These are phyloP conservation scores for Eilema sororculum DNA, from an alignment of 2,888 invertebrate species.

Conservation along the genomic window DNA sequence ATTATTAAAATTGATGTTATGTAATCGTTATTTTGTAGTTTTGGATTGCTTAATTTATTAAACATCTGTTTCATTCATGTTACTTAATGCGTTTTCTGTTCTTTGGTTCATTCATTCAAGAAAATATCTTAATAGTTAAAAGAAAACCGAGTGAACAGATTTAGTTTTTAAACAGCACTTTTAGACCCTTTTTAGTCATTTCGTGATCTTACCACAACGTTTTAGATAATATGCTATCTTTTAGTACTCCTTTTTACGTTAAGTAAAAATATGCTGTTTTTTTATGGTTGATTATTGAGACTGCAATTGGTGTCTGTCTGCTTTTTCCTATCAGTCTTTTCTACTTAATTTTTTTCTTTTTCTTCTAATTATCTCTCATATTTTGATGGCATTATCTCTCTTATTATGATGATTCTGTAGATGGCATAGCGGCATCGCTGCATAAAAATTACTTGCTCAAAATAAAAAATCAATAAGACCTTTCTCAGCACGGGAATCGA, in stretches of 20 bases:
- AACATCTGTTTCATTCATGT: conserved; percentile 15
- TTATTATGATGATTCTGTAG: no score
- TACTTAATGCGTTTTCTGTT: neutral
- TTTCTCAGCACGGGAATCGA: neutral
- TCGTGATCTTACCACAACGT: no score
- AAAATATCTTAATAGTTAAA: neutral
- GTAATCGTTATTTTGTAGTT: conserved; percentile 42
- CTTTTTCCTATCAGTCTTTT: neutral
- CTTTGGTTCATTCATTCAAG: neutral
- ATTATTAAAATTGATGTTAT: conserved; percentile 28
- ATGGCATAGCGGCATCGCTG: no score
- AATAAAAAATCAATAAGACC: neutral
- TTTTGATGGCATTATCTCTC: no score
- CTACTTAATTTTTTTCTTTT: neutral
- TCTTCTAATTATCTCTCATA: no score
- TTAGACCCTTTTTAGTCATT: neutral
- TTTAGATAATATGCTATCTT: no score
- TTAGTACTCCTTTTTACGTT: no score
- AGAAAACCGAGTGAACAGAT: neutral
- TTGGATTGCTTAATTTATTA: conserved; percentile 22
- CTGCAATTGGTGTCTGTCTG: neutral
- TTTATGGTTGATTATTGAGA: neutral
- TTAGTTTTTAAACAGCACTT: neutral
- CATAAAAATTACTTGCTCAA: neutral
- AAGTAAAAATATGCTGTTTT: no score